Evolutionary conservation across 2,797 vertebrate species (phyloP).

Genomic region (Anniella stebbinsi): DNA sequence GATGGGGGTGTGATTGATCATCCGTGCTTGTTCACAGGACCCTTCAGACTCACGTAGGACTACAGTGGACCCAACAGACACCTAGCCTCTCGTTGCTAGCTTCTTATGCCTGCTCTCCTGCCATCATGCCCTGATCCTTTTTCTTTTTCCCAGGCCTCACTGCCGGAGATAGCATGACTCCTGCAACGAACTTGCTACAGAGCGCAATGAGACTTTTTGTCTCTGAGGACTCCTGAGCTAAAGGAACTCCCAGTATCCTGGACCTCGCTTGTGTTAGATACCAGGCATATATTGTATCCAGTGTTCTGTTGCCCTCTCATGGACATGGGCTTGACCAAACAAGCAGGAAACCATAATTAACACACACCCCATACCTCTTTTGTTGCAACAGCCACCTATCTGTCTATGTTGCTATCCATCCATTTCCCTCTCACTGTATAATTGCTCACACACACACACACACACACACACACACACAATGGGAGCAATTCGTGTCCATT

Average conservation of each 20-base stretch:
- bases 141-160: not conserved
- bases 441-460: too few relatives aligned
- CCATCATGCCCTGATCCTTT: not conserved
- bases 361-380: not conserved
- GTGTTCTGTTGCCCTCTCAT: not conserved
- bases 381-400: slow-evolving; percentile 57
- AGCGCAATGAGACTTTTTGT: not conserved
- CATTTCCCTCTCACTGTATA: too few relatives aligned
- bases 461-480: too few relatives aligned
- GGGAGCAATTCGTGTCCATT: not conserved
- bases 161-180: not conserved
- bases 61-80: too few relatives aligned
- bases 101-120: not conserved
- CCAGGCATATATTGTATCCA: not conserved
- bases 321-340: not conserved
- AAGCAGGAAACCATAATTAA: not conserved
- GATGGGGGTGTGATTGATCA: not conserved
- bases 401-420: not conserved
- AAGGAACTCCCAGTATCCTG: not conserved
- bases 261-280: not conserved
- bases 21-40: too few relatives aligned
- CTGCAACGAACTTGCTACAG: too few relatives aligned
- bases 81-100: too few relatives aligned
- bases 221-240: not conserved
- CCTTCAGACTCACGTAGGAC: not conserved